Base-by-base conservation (phyloP, 53 echinoderm and acorn worm species). In the Echinometra lucunter region DNA sequence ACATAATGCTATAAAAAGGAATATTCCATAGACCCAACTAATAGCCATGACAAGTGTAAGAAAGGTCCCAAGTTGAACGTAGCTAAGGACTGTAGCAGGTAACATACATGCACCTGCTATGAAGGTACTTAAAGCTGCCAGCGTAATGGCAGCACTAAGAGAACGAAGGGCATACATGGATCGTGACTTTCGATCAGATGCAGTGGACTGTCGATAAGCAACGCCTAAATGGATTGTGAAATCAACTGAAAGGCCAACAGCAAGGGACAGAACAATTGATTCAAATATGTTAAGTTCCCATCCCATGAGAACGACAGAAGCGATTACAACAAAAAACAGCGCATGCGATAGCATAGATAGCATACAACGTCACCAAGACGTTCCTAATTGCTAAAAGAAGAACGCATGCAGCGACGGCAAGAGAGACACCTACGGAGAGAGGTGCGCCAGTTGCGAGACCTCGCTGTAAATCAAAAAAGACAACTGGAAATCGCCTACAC, bases 101-200 rank as follows among this genome's bases (percentile, higher is more conserved):
- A 98, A 88, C 98, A 98, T 98, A 56, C 94, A 93, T 16, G 96
- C 98, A 44, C 98, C 98, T 42, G 97, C 97, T 5, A 94, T 89
- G 66, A 98, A 98, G 6, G 98, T 98, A 0, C 97, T 96, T 3
- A 98, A 16, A 25, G 97, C 98, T 17, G 98, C 98, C 45, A 98
- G 82, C 2, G 97, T 96, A 40, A 96, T 80, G 8, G 96, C 95
- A 30, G 96, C 67, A 32, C 95, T 66, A 16, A 96, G 37, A 19
- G 95, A 91, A 2, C 72, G 45, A 66, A 97, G 58, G 4, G 97
- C 96, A 80, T 89, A 96, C 45, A 56, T 34, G 13, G 95, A 90
- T 35, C 96, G 95, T 16, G 37, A 9, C 72, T 95, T 30, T 7
- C 97, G 92, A 49, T 95, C 95, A 17, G 23, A 38, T 9, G 88